Conservation (phyloP, 2,113 vertebrate species). For the Stigmatopora nigra region DNA sequence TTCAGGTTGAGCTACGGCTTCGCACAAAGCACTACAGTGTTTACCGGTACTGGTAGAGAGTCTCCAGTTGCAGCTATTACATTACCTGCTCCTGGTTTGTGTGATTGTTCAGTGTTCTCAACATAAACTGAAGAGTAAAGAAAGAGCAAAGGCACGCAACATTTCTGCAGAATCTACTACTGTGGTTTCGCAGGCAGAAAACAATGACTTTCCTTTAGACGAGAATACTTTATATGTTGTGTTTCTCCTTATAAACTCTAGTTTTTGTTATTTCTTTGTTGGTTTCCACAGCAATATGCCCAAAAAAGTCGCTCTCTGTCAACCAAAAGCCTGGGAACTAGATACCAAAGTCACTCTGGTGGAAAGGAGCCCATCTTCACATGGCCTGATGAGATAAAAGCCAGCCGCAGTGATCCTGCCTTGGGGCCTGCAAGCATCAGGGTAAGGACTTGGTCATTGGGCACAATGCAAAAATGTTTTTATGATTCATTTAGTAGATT, state of each 20-base stretch:
- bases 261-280: conserved; percentile 1
- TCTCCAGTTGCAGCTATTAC: conserved; percentile 28
- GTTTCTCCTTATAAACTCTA: neutral
- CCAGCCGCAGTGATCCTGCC: conserved; percentile 77
- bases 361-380: conserved; percentile 73
- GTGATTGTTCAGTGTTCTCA: conserved; percentile 12
- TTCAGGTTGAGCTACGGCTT: conserved; percentile 16
- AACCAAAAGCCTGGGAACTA: conserved; percentile 27
- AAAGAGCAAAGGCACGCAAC: neutral
- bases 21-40: conserved; percentile 39
- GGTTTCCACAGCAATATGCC: conserved; percentile 5
- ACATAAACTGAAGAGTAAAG: neutral
- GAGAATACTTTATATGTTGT: neutral
- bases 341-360: conserved; percentile 70
- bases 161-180: conserved; percentile 19
- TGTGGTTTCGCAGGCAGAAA: conserved; percentile 17
- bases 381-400: conserved; percentile 66
- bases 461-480: neutral
- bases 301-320: conserved; percentile 35
- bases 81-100: conserved; percentile 25
- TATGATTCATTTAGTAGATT: neutral
- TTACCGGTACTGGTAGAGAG: conserved; percentile 13
- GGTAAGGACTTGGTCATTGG: conserved; percentile 16
- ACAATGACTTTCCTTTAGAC: conserved; percentile 2
- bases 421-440: conserved; percentile 46